Conservation (phyloP, 2,113 vertebrate genomes). For the Orientallactaga bullata region DNA sequence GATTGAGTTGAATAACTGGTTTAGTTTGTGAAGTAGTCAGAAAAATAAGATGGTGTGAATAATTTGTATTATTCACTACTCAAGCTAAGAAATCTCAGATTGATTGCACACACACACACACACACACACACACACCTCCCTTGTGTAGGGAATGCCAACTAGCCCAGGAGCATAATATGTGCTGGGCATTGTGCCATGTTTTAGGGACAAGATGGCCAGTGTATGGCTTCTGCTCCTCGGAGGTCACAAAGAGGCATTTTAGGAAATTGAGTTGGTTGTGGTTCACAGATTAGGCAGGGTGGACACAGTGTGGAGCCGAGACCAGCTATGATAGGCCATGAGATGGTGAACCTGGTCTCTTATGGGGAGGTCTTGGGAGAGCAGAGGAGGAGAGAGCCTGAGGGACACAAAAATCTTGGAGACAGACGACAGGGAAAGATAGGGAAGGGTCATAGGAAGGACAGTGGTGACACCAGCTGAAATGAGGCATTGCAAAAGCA, state of each 20-base stretch:
- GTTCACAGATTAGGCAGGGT: not conserved
- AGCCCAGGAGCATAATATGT: not conserved
- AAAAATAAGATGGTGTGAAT: conserved; percentile 56
- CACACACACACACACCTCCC: not conserved
- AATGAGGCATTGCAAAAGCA: not conserved
- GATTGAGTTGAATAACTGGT: conserved; percentile 38
- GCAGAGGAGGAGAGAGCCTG: not conserved
- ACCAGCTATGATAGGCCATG: no score
- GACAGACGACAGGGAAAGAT: not conserved
- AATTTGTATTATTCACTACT: conserved; percentile 37
- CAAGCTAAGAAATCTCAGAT: conserved; percentile 17
- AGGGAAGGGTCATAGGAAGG: not conserved
- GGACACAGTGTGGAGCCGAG: not conserved
- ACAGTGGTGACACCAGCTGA: rapidly evolving
- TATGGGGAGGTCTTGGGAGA: not conserved
- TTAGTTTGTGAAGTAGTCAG: conserved; percentile 26
- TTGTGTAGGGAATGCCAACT: not conserved
- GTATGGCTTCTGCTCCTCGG: not conserved
- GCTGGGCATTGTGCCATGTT: not conserved
- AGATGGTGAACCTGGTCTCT: not conserved
- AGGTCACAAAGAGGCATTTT: not conserved
- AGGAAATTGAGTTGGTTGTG: not conserved
- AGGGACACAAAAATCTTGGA: not conserved
- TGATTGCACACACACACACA: not conserved
- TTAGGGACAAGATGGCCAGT: not conserved